phyloP scores from a whole-genome alignment of 53 echinoderm and acorn worm genomes.

The Zoroaster sp. region DNA sequence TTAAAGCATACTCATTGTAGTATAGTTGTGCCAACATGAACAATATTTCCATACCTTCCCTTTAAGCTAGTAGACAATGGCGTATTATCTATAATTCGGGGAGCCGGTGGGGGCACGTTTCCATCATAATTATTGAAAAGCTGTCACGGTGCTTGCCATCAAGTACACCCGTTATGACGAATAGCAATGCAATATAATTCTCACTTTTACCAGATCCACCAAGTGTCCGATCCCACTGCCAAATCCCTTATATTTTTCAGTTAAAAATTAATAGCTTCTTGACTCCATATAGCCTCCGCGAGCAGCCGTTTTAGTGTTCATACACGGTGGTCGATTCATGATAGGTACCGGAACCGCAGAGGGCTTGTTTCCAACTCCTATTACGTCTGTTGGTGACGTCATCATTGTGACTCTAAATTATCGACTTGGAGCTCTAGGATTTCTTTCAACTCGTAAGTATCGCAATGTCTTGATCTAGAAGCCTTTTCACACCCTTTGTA shows the following conservation, averaged over 20 bases:
- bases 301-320: constrained; percentile 70
- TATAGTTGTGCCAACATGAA: too few relatives aligned
- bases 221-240: neutral
- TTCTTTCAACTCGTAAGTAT: constrained; percentile 84
- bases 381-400: constrained; percentile 73
- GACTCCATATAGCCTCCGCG: neutral
- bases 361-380: constrained; percentile 38
- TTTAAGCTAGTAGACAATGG: too few relatives aligned
- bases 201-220: too few relatives aligned
- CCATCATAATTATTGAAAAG: neutral
- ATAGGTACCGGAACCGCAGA: constrained; percentile 60
- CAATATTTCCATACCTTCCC: too few relatives aligned
- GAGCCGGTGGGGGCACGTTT: neutral
- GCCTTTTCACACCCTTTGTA: too few relatives aligned
- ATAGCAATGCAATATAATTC: neutral
- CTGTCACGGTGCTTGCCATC: neutral
- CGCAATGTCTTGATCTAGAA: too few relatives aligned
- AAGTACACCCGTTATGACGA: neutral
- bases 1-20: too few relatives aligned
- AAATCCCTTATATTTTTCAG: neutral
- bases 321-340: constrained; percentile 73
- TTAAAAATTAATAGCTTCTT: neutral
- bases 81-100: too few relatives aligned
- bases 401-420: constrained; percentile 86
- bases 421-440: constrained; percentile 76